Base-by-base conservation (phyloP, 1,140 invertebrate genomes). In the Drosophila subpulchrella region DNA sequence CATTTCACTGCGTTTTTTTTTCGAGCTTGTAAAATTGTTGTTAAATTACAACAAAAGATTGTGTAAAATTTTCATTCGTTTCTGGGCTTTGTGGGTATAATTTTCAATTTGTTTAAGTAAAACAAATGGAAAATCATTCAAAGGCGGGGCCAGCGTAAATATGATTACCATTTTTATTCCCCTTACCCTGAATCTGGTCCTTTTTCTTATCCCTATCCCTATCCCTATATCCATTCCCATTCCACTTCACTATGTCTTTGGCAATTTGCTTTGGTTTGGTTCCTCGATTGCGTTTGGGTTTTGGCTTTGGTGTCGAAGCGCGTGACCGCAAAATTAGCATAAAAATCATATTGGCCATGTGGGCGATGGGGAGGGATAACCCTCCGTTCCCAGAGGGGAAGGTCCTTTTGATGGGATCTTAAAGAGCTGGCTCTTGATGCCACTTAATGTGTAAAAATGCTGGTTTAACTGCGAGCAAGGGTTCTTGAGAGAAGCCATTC, bases 21-120 rank as follows among this genome's bases (percentile, higher is more conserved):
- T 38, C 46, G 27, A 58, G 60, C 67, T 81, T 84, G 76, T 81
- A 73, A 84, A 84, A 68, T 80, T 78, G 65, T 71, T 80, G 73
- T 74, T 61, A 72, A 83, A 83, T 85, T 80, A 71, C 80, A 89
- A 75, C 38, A 78, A 55, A 61, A 86, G 75, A 66, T 66, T 53
- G 62, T 74, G 78, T 56, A 60, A 65, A 68, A 78, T 61, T 60
- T 54, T 50, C 20, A 51, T 67, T 67, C 65, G 17, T 51, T 44
- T 30, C 15, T 11, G 42, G 39, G 60, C 57, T 59, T 50, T 48
- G 65, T 65, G 85, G 77, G 84, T 89, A 84, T 89, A 89, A 89
- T 89, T 89, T 89, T 89, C 84, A 84, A 89, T 89, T 89, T 89
- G 84, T 81, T 89, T 88, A 84, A 84, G 80, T 81, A 76, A 84